Evolutionary conservation across 2,113 vertebrate species (phyloP).

Genomic region (Holacanthus passer): DNA sequence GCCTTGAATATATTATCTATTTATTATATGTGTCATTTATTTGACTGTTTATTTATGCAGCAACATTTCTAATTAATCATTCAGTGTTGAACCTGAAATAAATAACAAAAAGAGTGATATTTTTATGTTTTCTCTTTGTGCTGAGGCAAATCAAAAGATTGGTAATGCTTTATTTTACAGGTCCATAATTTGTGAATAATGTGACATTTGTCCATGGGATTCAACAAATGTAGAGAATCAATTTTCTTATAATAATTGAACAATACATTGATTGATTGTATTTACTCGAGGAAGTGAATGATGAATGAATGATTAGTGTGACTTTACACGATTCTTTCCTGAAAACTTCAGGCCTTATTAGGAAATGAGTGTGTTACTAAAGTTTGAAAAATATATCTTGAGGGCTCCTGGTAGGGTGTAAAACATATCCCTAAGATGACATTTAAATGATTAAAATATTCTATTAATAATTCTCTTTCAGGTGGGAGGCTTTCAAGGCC

Average conservation of each 20-base stretch:
- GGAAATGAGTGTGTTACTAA: neutral
- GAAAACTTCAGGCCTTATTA: neutral
- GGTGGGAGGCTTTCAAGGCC: slow-evolving; percentile 91
- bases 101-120: neutral
- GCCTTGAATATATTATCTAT: neutral
- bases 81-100: neutral
- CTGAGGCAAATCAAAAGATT: neutral
- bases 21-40: neutral
- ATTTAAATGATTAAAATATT: neutral
- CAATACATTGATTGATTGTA: neutral
- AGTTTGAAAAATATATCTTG: neutral
- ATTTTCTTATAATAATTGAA: neutral
- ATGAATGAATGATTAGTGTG: neutral
- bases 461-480: slow-evolving; percentile 64
- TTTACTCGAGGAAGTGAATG: neutral
- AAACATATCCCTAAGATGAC: neutral
- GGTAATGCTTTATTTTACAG: neutral
- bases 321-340: neutral
- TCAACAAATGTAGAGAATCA: neutral
- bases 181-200: neutral
- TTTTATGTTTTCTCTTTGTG: neutral
- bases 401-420: neutral
- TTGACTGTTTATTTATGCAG: neutral
- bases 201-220: neutral
- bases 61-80: neutral